Base-by-base conservation (phyloP, 2,113 vertebrate genomes). In the Vidua chalybeata region DNA sequence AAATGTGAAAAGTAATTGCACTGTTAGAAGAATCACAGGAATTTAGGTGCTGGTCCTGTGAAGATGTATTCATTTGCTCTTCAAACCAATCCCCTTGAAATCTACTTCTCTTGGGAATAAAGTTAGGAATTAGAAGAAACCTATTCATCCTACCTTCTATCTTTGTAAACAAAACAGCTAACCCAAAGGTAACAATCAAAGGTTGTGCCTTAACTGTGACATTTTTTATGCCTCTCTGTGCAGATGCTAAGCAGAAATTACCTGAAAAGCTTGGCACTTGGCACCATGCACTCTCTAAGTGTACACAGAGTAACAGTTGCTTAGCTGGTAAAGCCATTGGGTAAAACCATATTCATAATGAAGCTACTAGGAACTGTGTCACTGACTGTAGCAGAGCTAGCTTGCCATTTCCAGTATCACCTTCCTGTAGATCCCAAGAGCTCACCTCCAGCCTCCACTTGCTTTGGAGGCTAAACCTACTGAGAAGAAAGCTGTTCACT, bases 1-100 rank as follows among this genome's bases (percentile, higher is more conserved):
- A 92, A 94, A 96, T 33, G 67, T 86, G 93, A 93, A 82, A 91
- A 94, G 76, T 89, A 94, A 90, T 93, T 88, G 45, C 87, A 93
- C 31, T 71, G 49, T 41, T 78, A 87, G 19, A 94, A 89, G 83
- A 90, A 94, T 49, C 0, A 0, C 49, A 88, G 4, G 4, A 80
- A 91, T 84, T 75, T 80, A 56, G 69, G 87, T 77, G 76, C 22
- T 33, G 79, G 75, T 93, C 68, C 45, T 77, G 52, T 14, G 9
- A 80, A 90, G 58, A 67, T 56, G 52, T 22, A 73, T 37, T 22
- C 13, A 39, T 94, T 89, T 91, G n/a, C 26, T 93, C 58, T 23
- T 19, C 68, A 67, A 81, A 87, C 37, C 23, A 78, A 56, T 64
- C 26, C 62, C 41, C 43, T 62, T 87, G 83, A 87, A 92, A 81